Conservation (phyloP, 2,888 invertebrate species). For the Liopterus haemorrhoidalis region DNA sequence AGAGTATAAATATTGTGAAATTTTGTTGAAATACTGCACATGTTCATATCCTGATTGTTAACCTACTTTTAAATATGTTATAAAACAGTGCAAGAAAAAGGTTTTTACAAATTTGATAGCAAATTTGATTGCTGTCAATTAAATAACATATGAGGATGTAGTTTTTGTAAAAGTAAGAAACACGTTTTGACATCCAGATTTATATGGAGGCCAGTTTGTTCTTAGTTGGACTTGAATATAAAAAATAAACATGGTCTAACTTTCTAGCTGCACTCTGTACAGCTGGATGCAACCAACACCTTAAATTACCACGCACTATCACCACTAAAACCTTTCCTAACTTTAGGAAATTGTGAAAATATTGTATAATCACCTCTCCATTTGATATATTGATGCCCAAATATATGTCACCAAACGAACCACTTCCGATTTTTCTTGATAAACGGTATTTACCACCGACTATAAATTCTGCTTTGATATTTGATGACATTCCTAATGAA, state of each 20-base stretch:
- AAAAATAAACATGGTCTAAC: constrained; percentile 18
- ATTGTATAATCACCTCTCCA: constrained; percentile 77
- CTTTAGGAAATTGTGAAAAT: constrained; percentile 3
- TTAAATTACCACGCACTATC: no score
- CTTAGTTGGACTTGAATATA: no score
- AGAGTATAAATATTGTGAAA: constrained; percentile 36
- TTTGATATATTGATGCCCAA: constrained; percentile 86
- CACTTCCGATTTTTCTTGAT: constrained; percentile 95
- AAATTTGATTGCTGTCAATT: no score
- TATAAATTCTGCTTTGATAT: constrained; percentile 67
- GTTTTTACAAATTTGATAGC: no score
- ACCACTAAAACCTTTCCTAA: no score
- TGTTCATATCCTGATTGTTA: constrained; percentile 38
- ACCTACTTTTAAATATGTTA: constrained; percentile 45
- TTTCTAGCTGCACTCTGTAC: no score
- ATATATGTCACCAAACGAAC: constrained; percentile 99
- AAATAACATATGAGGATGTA: no score
- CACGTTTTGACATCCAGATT: no score
- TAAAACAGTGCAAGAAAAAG: no score
- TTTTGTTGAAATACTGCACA: constrained; percentile 34
- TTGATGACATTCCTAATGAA: constrained; percentile 40
- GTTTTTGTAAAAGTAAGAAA: no score
- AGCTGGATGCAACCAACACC: no score
- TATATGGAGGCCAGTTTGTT: no score
- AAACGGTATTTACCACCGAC: constrained; percentile 91